Evolutionary conservation across 2,113 vertebrate genomes (phyloP).

Genomic region (Perca flavescens): DNA sequence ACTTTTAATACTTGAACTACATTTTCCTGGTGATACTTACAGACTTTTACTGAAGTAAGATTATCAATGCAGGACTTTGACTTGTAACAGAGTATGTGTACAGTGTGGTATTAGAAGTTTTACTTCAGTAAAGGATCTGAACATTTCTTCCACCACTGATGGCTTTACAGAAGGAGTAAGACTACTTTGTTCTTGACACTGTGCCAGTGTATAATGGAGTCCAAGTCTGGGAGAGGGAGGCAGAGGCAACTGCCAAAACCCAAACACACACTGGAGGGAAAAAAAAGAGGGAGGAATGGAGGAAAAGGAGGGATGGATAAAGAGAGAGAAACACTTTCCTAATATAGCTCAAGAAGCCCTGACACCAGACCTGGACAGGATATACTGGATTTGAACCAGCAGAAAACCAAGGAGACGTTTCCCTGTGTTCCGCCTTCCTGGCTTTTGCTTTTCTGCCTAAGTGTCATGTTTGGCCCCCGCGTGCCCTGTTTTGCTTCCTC

Average conservation of each 20-base stretch:
- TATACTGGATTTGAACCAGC: slow-evolving; percentile 26
- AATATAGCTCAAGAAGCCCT: slow-evolving; percentile 68
- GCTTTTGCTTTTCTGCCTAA: background rate
- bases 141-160: no score
- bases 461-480: background rate
- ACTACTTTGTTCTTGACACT: slow-evolving; percentile 57
- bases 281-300: background rate
- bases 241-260: slow-evolving; percentile 47
- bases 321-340: slow-evolving; percentile 62
- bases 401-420: slow-evolving; percentile 10
- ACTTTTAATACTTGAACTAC: no score
- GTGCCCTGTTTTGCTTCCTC: background rate
- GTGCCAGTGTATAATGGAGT: slow-evolving; percentile 63
- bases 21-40: no score
- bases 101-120: no score
- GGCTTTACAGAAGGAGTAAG: background rate
- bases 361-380: slow-evolving; percentile 40
- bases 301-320: background rate
- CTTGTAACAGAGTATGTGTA: no score
- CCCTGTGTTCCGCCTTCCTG: background rate
- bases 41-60: no score
- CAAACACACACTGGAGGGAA: slow-evolving; percentile 36
- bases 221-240: slow-evolving; percentile 33
- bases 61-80: no score
- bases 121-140: no score